A percentile compares a stretch with the other conserved stretches of the same genome.
Evolutionary conservation across 2,888 invertebrate species (phyloP).

Genomic region (Tridacna gigas): DNA sequence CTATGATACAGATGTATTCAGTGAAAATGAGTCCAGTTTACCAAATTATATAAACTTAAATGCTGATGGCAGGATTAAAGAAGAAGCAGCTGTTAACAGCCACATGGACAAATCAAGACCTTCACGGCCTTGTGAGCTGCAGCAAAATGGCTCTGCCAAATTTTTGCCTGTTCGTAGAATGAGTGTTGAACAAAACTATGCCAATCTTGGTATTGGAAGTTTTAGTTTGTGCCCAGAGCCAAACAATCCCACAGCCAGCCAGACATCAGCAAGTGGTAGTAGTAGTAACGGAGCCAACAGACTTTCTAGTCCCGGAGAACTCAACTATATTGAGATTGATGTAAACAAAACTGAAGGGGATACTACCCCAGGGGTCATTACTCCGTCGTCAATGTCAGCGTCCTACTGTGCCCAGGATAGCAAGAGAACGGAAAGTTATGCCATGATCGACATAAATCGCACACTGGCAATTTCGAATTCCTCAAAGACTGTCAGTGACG

Average conservation of each 20-base stretch:
- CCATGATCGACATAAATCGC: slow-evolving; percentile 97
- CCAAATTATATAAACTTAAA: slow-evolving; percentile 76
- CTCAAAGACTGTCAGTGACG: slow-evolving; percentile 89
- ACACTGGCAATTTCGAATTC: slow-evolving; percentile 95
- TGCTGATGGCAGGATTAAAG: slow-evolving; percentile 60
- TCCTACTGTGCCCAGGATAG: slow-evolving; percentile 75
- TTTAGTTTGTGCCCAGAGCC: slow-evolving; percentile 41
- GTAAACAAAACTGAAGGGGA: slow-evolving; percentile 71
- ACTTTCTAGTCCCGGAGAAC: slow-evolving; percentile 59
- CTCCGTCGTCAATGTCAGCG: slow-evolving; percentile 74
- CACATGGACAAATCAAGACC: slow-evolving; percentile 28
- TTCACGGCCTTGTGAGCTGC: slow-evolving; percentile 27
- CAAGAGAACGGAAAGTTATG: slow-evolving; percentile 88
- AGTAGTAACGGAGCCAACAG: slow-evolving; percentile 27
- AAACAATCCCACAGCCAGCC: slow-evolving; percentile 14
- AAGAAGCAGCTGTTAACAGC: slow-evolving; percentile 36
- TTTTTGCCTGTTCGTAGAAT: slow-evolving; percentile 30
- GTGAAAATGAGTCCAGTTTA: slow-evolving; percentile 61
- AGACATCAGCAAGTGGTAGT: slow-evolving; percentile 21
- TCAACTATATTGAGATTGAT: slow-evolving; percentile 79
- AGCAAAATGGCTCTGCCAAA: slow-evolving; percentile 40
- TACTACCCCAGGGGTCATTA: slow-evolving; percentile 57
- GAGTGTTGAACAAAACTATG: slow-evolving; percentile 69
- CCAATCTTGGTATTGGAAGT: slow-evolving; percentile 64
- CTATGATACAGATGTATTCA: slow-evolving; percentile 74